Conservation (phyloP, 1,140 invertebrate genomes). For the Micrasema minimum region DNA sequence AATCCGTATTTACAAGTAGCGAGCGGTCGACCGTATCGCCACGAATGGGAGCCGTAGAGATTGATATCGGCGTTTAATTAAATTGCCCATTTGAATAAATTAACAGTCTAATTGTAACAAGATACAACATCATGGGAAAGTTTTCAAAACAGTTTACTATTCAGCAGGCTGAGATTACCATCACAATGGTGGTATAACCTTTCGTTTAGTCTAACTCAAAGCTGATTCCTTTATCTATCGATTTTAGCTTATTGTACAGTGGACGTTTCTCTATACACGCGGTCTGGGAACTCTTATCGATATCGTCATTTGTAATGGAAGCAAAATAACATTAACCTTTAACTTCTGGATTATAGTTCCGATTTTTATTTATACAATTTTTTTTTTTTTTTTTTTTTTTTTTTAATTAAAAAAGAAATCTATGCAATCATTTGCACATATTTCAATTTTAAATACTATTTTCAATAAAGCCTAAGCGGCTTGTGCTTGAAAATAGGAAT, state of each 20-base stretch:
- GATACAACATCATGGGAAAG: constrained; percentile 49
- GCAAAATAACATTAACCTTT: too few species aligned
- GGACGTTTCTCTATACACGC: background rate
- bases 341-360: background rate
- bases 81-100: constrained; percentile 53
- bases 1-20: too few species aligned
- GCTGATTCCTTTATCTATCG: constrained; percentile 13
- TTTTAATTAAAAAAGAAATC: too few species aligned
- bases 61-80: constrained; percentile 47
- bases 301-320: too few species aligned
- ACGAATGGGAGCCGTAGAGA: constrained; percentile 29
- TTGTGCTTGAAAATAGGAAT: too few species aligned
- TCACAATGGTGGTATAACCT: constrained; percentile 1
- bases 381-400: too few species aligned
- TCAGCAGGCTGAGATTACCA: constrained; percentile 9
- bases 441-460: too few species aligned
- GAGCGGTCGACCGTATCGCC: background rate
- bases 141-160: constrained; percentile 31
- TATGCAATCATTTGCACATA: too few species aligned
- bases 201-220: constrained; percentile 1
- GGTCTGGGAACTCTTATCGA: too few species aligned
- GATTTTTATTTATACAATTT: too few species aligned
- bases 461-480: too few species aligned
- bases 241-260: constrained; percentile 6
- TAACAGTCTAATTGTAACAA: constrained; percentile 48